These are phyloP conservation scores for Delia radicum DNA, from an alignment of 1,140 invertebrate genomes.

Conservation along the genomic window DNA sequence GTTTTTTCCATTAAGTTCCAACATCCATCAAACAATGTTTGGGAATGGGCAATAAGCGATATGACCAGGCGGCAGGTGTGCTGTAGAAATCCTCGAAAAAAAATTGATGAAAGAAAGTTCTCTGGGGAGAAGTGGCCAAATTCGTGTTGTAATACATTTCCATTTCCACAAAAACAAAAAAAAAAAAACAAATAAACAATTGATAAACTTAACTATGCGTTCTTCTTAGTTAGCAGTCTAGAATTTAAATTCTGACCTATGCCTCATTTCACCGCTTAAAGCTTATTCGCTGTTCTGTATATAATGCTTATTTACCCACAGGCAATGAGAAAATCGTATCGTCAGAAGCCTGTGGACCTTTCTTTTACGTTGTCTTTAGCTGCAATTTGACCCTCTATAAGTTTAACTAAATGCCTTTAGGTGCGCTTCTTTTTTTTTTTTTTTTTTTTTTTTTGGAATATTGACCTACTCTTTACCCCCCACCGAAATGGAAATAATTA, in stretches of 20 bases:
- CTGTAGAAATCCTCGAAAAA: slow-evolving; percentile 59
- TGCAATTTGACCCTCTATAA: neutral
- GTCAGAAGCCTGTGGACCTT: no score
- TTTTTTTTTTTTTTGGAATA: neutral
- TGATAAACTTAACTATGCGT: no score
- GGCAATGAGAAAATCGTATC: no score
- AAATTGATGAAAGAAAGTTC: slow-evolving; percentile 49
- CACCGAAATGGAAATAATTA: slow-evolving; percentile 55
- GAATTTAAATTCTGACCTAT: neutral
- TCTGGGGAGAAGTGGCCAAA: slow-evolving; percentile 57
- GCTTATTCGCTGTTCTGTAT: neutral
- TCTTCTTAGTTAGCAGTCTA: no score
- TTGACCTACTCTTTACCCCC: no score
- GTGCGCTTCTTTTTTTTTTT: neutral
- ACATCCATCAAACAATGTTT: slow-evolving; percentile 47
- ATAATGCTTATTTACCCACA: neutral
- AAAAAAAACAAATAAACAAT: no score
- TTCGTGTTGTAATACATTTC: slow-evolving; percentile 56
- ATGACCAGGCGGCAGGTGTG: slow-evolving; percentile 65
- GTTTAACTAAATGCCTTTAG: neutral
- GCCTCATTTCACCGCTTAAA: neutral
- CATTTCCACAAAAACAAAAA: no score
- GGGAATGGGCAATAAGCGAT: slow-evolving; percentile 68
- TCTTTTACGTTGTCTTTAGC: no score
- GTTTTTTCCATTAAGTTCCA: neutral